phyloP scores from a whole-genome alignment of 2,113 vertebrate genomes.

The human (Homo sapiens) region GRCh38 chr22:45319501-45320000 shows the following conservation, averaged over 20 bases:
- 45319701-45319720: neutral
- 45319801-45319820: rapidly evolving
- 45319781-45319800: rapidly evolving
- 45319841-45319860: too few species aligned
- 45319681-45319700: neutral
- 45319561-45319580: neutral
- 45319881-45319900: neutral
- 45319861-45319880: rapidly evolving
- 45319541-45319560: neutral
- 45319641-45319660: neutral
- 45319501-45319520: neutral
- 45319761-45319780: rapidly evolving
- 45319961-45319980: neutral
- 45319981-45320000: rapidly evolving
- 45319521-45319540: neutral
- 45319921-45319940: neutral
- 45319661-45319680: neutral
- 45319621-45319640: rapidly evolving
- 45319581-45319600: neutral
- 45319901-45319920: neutral
- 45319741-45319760: neutral
- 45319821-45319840: rapidly evolving
- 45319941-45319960: rapidly evolving
- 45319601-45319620: neutral
- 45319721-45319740: neutral